Conservation (phyloP, 1,140 invertebrate species). For the Eueides isabella region DNA sequence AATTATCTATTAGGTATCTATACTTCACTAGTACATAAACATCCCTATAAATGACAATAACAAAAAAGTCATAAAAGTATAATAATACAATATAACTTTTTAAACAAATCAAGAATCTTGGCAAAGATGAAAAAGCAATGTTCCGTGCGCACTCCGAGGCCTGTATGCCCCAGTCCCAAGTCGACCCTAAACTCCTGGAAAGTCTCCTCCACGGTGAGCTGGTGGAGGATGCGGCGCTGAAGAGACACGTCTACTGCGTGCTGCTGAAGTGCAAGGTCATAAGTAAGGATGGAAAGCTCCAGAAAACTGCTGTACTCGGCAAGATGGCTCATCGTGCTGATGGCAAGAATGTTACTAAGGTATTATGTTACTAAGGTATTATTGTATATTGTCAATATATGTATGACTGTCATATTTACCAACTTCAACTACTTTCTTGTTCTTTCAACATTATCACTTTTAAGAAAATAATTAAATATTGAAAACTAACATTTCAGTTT, state of each 20-base stretch:
- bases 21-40: no score
- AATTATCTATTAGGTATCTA: no score
- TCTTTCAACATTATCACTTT: no score
- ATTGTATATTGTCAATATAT: no score
- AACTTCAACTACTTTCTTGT: no score
- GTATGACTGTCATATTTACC: no score
- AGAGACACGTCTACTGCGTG: slow-evolving; percentile 66
- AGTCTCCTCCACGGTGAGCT: slow-evolving; percentile 51
- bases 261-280: slow-evolving; percentile 70
- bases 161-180: slow-evolving; percentile 55
- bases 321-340: slow-evolving; percentile 52
- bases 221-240: slow-evolving; percentile 51
- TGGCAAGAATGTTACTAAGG: slow-evolving; percentile 62
- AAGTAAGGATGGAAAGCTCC: slow-evolving; percentile 70
- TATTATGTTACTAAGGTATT: slow-evolving; percentile 33
- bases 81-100: background rate
- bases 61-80: background rate
- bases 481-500: no score
- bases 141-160: slow-evolving; percentile 69
- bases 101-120: slow-evolving; percentile 45
- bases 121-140: slow-evolving; percentile 70
- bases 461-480: no score
- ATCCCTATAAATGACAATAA: no score
- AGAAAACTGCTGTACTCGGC: slow-evolving; percentile 57
- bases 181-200: slow-evolving; percentile 48